Percentiles rank a stretch among this genome's conserved stretches.
These are phyloP conservation scores for Xanthorhoe designata DNA, from an alignment of 2,888 invertebrate species.

Conservation along the genomic window DNA sequence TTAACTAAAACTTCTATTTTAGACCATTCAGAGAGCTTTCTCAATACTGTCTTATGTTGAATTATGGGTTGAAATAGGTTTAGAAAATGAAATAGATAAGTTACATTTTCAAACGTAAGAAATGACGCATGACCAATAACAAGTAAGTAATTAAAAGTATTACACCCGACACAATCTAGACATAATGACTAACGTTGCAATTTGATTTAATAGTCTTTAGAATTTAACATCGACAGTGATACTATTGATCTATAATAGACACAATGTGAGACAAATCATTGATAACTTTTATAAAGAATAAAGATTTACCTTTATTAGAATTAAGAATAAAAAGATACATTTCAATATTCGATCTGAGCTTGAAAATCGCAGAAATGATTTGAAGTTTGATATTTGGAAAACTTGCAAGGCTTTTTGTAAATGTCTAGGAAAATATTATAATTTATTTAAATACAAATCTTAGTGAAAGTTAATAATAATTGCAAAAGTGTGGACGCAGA, in stretches of 20 bases:
- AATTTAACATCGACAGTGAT: background rate
- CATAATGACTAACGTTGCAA: conserved; percentile 6
- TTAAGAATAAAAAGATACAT: background rate
- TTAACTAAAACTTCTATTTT: no score
- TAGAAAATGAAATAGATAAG: background rate
- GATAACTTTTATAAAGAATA: no score
- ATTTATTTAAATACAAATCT: conserved; percentile 4
- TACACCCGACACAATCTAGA: conserved; percentile 21
- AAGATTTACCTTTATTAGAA: no score
- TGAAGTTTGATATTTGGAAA: conserved; percentile 37
- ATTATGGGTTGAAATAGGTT: no score
- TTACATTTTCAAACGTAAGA: background rate
- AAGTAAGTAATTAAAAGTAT: background rate
- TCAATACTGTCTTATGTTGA: background rate
- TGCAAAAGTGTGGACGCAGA: conserved; percentile 14
- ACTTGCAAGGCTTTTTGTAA: conserved; percentile 27
- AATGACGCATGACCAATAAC: background rate
- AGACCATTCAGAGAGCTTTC: background rate
- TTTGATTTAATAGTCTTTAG: conserved; percentile 3
- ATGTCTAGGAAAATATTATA: conserved; percentile 27
- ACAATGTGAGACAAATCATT: background rate
- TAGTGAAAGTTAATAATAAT: background rate
- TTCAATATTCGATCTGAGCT: background rate
- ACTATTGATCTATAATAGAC: conserved; percentile 2
- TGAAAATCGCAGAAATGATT: conserved; percentile 9